Base-by-base conservation (phyloP, 2,797 vertebrate species). In the Sebastes miniatus region DNA sequence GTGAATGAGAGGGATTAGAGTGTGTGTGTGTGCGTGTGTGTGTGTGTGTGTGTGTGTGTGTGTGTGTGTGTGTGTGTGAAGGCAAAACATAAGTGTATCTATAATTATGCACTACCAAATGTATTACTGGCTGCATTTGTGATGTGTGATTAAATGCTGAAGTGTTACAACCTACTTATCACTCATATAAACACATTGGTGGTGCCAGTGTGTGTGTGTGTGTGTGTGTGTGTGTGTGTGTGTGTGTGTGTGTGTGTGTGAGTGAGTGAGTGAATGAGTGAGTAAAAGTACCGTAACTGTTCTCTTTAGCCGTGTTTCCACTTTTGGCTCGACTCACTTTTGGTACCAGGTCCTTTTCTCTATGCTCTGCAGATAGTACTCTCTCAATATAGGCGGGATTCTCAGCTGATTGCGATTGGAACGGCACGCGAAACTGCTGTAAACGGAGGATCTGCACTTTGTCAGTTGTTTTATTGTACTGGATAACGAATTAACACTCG, bases 81-180 rank as follows among this genome's bases (percentile, higher is more conserved):
- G 20, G 24, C 20, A 61, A 34, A 69, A 43, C 56, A 18, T 16
- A 54, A 73, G 66, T 67, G 62, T 34, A 24, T 58, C 70, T 84
- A 71, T 83, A 83, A 83, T 80, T 75, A 82, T 54, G 8, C 36
- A 27, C 25, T 29, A 32, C 69, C 75, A 68, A 81, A 86, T 86
- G 13, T 68, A 68, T 66, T 31, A 52, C 34, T 36, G 57, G 59
- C 56, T 80, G 63, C 57, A 69, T 59, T 57, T 29, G 22, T 78
- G 36, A 39, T 39, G 68, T 77, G 67, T 69, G 73, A 67, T 73
- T 66, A 69, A 50, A 80, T 78, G 61, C 24, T 32, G 4, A 47
- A 58, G 71, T 80, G 64, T 80, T 62, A 74, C 59, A 78, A 64
- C 47, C 75, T 67, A 67, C 76, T 83, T 71, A 58, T 67, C 70